Conservation (phyloP, 2,888 invertebrate genomes). For the Drosophila merina region DNA sequence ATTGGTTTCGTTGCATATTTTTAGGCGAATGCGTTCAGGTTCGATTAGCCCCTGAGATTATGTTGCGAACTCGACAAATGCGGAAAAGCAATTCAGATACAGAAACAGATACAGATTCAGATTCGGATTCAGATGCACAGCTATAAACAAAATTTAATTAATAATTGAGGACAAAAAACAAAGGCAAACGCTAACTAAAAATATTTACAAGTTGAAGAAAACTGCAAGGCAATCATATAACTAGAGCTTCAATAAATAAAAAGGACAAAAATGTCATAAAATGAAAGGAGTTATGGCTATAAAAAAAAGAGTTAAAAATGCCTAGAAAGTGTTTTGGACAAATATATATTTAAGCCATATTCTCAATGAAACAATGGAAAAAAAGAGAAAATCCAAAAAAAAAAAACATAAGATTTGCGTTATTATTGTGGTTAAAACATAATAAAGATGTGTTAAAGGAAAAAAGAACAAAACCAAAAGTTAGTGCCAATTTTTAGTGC, state of each 20-base stretch:
- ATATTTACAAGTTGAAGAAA: conserved; percentile 81
- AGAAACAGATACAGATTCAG: conserved; percentile 2
- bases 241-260: conserved; percentile 83
- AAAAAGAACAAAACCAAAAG: conserved; percentile 48
- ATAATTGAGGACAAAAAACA: conserved; percentile 56
- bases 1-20: conserved; percentile 64
- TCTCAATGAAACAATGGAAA: conserved; percentile 13
- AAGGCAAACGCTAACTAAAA: conserved; percentile 53
- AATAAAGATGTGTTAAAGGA: conserved; percentile 10
- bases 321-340: conserved; percentile 70
- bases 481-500: conserved; percentile 80
- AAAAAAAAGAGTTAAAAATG: conserved; percentile 58
- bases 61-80: conserved; percentile 19
- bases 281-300: conserved; percentile 82
- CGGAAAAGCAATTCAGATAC: conserved; percentile 19
- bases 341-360: conserved; percentile 67
- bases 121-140: conserved; percentile 19
- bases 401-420: conserved; percentile 56
- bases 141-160: conserved; percentile 32
- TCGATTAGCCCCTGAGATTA: conserved; percentile 30
- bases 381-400: background rate
- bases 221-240: conserved; percentile 84
- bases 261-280: conserved; percentile 58
- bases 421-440: conserved; percentile 60
- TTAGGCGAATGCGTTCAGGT: conserved; percentile 38